Base-by-base conservation (phyloP, 1,140 invertebrate genomes). In the Zaprionus lachaisei region DNA sequence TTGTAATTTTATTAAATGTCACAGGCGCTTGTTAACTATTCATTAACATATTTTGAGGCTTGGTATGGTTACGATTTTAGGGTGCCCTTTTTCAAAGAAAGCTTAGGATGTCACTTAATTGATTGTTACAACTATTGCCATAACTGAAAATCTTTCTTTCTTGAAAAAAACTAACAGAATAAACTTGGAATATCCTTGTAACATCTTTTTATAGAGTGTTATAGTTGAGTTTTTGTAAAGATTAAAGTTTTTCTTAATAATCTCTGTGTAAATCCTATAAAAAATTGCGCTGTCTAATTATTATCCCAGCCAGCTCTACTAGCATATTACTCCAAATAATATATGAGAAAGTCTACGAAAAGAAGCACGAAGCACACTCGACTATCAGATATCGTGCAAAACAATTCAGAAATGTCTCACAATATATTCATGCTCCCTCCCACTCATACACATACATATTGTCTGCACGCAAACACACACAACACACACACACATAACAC, bases 1-100 rank as follows among this genome's bases (percentile, higher is more conserved):
- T 56, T 26, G n/a, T 12, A 58, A 22, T 51, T 51, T 51, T 22
- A 47, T 7, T 47, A 47, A 47, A 47, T 47, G 41, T 47, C n/a
- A n/a, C 41, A 47, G 41, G 6, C 6, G n/a, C 41, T 47, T 47
- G 41, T 47, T 9, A 44, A 9, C 7, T 11, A 9, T 44, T 44
- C 2, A 44, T 44, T 44, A 4, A 20, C 41, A 47, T 47, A 47
- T 47, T 47, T 47, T 9, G 7, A 11, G 41, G 41, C 41, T 47
- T 47, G 41, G 41, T 44, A 17, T n/a, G 41, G 7, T 47, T 34
- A 9, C 31, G 9, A 34, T 34, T 31, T 31, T 31, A 11, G 31
- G 31, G 31, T 31, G 9, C 28, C 7, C 28, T 31, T 9, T 3
- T 31, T 31, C 9, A 31, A 1, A 2, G 9, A 9, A 9, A 2